A percentile compares a stretch with the other conserved stretches of the same genome.
Conservation (phyloP, 2,888 invertebrate genomes). For the Xestia xanthographa region DNA sequence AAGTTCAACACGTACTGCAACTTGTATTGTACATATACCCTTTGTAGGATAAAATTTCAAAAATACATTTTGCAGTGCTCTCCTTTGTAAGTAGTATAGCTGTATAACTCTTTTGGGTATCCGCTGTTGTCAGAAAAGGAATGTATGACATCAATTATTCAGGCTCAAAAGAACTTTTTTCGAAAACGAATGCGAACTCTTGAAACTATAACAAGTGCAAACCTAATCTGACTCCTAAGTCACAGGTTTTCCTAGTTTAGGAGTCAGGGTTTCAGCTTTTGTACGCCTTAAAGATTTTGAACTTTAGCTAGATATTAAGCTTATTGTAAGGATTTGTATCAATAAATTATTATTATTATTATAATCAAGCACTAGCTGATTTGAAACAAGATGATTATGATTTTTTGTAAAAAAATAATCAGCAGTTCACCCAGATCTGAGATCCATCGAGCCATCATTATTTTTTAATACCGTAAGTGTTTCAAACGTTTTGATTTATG, state of each 20-base stretch:
- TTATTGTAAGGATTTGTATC: too few species aligned
- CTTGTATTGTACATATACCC: not conserved
- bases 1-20: not conserved
- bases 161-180: not conserved
- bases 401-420: not conserved
- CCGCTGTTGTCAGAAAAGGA: not conserved
- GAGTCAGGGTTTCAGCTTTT: too few species aligned
- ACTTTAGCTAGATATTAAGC: too few species aligned
- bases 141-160: not conserved
- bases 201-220: not conserved
- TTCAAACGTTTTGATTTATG: slow-evolving; percentile 1
- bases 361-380: not conserved
- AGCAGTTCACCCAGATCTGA: not conserved
- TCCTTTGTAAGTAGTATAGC: not conserved
- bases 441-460: not conserved
- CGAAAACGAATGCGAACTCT: not conserved
- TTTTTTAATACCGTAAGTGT: not conserved
- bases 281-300: too few species aligned
- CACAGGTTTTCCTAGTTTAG: too few species aligned
- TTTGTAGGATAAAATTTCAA: not conserved
- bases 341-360: too few species aligned
- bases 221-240: too few species aligned
- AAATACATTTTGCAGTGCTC: not conserved
- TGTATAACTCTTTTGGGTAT: not conserved
- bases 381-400: not conserved